phyloP scores from a whole-genome alignment of 2,797 vertebrate genomes.

The Trachops cirrhosus region DNA sequence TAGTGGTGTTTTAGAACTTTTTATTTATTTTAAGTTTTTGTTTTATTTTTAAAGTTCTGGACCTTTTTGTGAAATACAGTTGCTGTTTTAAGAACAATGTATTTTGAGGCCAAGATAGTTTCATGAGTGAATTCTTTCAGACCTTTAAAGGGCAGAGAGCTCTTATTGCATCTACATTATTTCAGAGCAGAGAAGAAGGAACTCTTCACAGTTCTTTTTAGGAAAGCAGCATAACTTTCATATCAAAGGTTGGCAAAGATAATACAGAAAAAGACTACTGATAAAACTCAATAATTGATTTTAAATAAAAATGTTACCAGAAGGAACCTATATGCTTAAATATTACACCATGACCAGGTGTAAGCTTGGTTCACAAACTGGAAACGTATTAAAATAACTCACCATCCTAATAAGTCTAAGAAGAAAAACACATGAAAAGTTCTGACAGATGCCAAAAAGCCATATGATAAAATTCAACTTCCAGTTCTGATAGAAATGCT shows the following conservation, averaged over 20 bases:
- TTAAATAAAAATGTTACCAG: conserved; percentile 15
- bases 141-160: neutral
- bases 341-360: neutral
- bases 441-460: neutral
- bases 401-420: neutral
- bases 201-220: neutral
- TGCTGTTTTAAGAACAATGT: neutral
- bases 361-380: neutral
- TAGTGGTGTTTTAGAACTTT: neutral
- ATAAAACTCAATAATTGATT: conserved; percentile 4
- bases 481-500: neutral
- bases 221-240: neutral
- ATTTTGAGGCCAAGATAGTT: neutral
- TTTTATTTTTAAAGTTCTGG: conserved; percentile 10
- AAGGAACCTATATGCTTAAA: conserved; percentile 1
- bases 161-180: neutral
- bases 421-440: neutral
- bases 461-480: neutral
- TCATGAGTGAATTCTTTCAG: conserved; percentile 37
- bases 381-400: conserved; percentile 29
- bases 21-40: conserved; percentile 36
- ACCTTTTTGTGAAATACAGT: neutral
- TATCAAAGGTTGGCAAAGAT: conserved; percentile 11
- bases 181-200: neutral
- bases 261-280: conserved; percentile 13